Conservation (phyloP, 2,113 vertebrate genomes). For the Vimba vimba region DNA sequence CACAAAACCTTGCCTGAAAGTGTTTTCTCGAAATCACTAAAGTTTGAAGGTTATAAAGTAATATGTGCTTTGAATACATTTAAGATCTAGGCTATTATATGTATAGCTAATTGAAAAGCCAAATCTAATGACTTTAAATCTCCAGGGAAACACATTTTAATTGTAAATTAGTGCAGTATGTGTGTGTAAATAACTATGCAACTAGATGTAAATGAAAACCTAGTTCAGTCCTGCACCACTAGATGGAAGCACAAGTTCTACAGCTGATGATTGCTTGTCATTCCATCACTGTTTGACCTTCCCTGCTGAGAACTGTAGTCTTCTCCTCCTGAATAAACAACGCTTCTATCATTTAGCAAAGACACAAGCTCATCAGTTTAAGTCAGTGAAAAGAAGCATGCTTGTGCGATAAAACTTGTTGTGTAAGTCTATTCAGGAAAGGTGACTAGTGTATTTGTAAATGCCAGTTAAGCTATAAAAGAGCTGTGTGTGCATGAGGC, state of each 20-base stretch:
- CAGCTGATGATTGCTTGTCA: not conserved
- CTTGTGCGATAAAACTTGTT: not conserved
- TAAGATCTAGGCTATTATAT: too few relatives aligned
- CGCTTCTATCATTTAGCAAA: not conserved
- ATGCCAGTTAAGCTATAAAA: slow-evolving; percentile 33
- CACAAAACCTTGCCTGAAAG: not conserved
- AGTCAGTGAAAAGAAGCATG: not conserved
- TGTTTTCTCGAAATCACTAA: not conserved
- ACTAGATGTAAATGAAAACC: not conserved
- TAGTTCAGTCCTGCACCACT: not conserved
- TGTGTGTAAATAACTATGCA: not conserved
- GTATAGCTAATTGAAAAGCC: not conserved
- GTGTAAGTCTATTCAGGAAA: not conserved
- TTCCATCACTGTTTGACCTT: not conserved
- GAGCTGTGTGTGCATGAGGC: slow-evolving; percentile 46
- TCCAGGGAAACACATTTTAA: not conserved
- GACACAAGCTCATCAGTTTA: not conserved
- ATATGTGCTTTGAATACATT: not conserved
- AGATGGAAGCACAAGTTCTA: not conserved
- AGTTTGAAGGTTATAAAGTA: not conserved
- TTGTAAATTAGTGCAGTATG: not conserved
- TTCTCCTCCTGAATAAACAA: not conserved
- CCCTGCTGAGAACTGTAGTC: not conserved
- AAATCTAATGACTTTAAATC: not conserved
- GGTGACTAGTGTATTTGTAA: slow-evolving; percentile 17